phyloP scores from a whole-genome alignment of 1,140 invertebrate species.

The Drosophila mauritiana region DNA sequence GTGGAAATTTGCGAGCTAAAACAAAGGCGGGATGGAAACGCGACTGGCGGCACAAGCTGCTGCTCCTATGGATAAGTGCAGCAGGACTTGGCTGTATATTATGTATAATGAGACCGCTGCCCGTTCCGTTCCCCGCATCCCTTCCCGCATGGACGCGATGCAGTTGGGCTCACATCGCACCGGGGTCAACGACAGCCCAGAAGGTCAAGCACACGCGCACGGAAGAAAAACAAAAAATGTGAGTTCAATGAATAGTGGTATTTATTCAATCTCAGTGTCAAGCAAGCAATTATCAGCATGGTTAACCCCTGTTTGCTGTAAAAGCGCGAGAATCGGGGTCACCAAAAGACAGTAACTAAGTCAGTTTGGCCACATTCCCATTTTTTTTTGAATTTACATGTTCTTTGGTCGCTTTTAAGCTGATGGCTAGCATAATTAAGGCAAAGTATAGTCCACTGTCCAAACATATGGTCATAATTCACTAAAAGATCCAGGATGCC shows the following conservation, averaged over 20 bases:
- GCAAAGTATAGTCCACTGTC: neutral
- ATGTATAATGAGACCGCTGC: conserved; percentile 52
- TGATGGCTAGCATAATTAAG: no score
- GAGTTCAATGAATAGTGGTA: conserved; percentile 6
- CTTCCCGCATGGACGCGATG: conserved; percentile 22
- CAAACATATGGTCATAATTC: no score
- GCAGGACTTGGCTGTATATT: conserved; percentile 42
- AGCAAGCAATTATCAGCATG: neutral
- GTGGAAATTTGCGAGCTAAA: conserved; percentile 50
- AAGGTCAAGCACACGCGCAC: conserved; percentile 68
- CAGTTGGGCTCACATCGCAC: conserved; percentile 50
- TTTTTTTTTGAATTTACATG: no score
- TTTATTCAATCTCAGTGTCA: neutral
- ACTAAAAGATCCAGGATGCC: neutral
- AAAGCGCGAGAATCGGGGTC: no score
- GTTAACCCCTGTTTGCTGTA: no score
- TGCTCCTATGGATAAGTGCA: conserved; percentile 24
- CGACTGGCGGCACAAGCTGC: conserved; percentile 26
- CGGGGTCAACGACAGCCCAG: conserved; percentile 80
- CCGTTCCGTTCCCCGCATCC: neutral
- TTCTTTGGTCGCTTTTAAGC: no score
- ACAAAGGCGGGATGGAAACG: conserved; percentile 43
- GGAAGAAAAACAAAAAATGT: conserved; percentile 2
- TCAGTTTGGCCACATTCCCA: no score
- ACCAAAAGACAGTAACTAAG: no score